phyloP scores from a whole-genome alignment of 2,888 invertebrate genomes.

The Digitonthophagus gazella region DNA sequence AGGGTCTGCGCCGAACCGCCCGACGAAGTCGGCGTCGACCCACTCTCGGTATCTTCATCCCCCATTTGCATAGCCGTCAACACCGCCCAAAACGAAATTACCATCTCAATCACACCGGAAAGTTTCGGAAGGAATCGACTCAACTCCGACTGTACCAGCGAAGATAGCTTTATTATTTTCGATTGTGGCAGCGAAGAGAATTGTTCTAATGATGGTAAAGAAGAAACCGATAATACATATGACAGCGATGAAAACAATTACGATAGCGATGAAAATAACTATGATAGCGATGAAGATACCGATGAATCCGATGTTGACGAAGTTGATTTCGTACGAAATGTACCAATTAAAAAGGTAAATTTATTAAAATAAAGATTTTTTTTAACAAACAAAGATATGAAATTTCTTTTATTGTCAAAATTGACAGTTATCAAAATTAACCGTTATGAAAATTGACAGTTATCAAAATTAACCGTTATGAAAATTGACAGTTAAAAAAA shows the following conservation, averaged over 20 bases:
- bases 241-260: constrained; percentile 24
- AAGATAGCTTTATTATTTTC: constrained; percentile 59
- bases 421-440: too few species aligned
- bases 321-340: not conserved
- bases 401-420: too few species aligned
- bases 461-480: too few species aligned
- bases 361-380: too few species aligned
- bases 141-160: constrained; percentile 58
- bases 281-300: constrained; percentile 29
- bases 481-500: too few species aligned
- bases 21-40: not conserved
- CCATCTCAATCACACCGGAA: constrained; percentile 24
- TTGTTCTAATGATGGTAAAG: not conserved
- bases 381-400: too few species aligned
- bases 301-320: not conserved
- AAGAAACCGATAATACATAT: not conserved
- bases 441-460: too few species aligned
- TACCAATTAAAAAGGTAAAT: constrained; percentile 1
- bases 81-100: constrained; percentile 23
- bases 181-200: constrained; percentile 48
- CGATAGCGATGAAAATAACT: constrained; percentile 19
- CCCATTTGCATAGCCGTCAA: constrained; percentile 24
- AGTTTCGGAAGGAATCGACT: constrained; percentile 32
- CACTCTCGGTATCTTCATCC: constrained; percentile 6
- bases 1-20: not conserved